Evolutionary conservation across 2,797 vertebrate genomes (phyloP).

Genomic region (Adelosebastes latens): DNA sequence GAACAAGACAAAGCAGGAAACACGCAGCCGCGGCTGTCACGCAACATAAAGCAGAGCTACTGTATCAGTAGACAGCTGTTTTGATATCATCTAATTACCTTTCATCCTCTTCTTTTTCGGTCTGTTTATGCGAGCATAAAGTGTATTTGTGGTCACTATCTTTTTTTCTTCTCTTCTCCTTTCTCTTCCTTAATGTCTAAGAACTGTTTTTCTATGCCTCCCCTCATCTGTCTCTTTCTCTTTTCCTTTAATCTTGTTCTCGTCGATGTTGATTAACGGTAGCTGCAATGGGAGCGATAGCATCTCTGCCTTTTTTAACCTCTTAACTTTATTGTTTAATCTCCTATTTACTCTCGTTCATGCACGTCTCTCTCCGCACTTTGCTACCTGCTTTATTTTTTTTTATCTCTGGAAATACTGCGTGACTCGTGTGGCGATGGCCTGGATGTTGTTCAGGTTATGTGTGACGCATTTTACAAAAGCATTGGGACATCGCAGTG

Average conservation of each 20-base stretch:
- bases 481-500: conserved; percentile 27
- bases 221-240: conserved; percentile 18
- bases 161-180: neutral
- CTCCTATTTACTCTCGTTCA: neutral
- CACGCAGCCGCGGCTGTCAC: neutral
- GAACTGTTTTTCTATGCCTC: conserved; percentile 19
- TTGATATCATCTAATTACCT: conserved; percentile 11
- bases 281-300: conserved; percentile 11
- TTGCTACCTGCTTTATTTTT: conserved; percentile 8
- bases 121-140: neutral
- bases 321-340: conserved; percentile 1
- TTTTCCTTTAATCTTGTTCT: conserved; percentile 13
- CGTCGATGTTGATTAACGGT: conserved; percentile 35
- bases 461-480: conserved; percentile 41
- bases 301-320: conserved; percentile 18
- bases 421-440: conserved; percentile 21
- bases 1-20: neutral
- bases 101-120: neutral
- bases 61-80: neutral
- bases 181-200: conserved; percentile 15
- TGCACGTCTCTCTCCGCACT: neutral
- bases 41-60: conserved; percentile 13
- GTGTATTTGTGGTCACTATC: conserved; percentile 12
- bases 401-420: conserved; percentile 26
- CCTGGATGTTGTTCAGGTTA: conserved; percentile 39